phyloP scores from a whole-genome alignment of 2,113 vertebrate species.

The Irena cyanogastra region DNA sequence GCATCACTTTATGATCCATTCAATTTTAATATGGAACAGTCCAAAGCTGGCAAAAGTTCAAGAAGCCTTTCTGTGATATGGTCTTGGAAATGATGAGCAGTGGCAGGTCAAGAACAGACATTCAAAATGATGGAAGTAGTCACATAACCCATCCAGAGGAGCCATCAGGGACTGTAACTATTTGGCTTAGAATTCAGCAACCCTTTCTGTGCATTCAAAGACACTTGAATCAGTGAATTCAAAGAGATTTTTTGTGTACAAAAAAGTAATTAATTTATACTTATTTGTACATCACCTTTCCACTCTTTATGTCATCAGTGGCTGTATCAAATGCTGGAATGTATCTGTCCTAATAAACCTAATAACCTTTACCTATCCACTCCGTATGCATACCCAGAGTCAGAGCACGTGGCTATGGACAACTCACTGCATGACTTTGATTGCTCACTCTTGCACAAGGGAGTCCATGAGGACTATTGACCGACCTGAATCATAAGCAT shows the following conservation, averaged over 20 bases:
- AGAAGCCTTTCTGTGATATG: not conserved
- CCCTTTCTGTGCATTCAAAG: not conserved
- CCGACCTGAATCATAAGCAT: not conserved
- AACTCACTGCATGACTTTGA: not conserved
- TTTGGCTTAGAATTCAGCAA: not conserved
- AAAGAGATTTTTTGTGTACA: not conserved
- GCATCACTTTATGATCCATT: not conserved
- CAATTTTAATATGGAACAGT: not conserved
- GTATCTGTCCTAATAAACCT: not conserved
- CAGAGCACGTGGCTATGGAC: not conserved
- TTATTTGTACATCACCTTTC: not conserved
- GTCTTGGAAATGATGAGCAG: not conserved
- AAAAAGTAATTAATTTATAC: not conserved
- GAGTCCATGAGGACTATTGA: not conserved
- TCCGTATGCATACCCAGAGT: accelerated
- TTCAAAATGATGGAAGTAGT: not conserved
- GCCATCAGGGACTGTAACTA: accelerated
- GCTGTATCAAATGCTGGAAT: not conserved
- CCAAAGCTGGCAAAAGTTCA: not conserved
- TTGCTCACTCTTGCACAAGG: not conserved
- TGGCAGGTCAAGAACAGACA: not conserved
- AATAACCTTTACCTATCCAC: not conserved
- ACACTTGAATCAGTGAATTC: not conserved
- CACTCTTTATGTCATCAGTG: not conserved
- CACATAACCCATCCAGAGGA: not conserved